phyloP scores from a whole-genome alignment of 2,113 vertebrate species.

The Onychostruthus taczanowskii region DNA sequence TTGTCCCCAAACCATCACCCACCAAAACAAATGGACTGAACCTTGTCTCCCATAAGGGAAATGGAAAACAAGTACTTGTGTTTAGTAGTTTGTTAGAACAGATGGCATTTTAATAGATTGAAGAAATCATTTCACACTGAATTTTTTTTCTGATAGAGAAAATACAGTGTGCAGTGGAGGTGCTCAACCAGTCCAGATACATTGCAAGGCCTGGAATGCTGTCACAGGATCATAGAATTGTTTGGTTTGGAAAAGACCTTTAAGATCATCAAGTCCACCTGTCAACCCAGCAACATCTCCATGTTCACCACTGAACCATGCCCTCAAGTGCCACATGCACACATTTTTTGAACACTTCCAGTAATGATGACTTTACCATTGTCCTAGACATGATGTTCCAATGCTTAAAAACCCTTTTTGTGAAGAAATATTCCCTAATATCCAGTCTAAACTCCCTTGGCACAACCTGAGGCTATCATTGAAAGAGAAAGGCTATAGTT shows the following conservation, averaged over 20 bases:
- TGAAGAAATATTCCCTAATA: not conserved
- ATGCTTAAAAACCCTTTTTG: not conserved
- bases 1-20: not conserved
- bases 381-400: not conserved
- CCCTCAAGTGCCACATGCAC: not conserved
- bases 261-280: not conserved
- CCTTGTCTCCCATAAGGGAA: not conserved
- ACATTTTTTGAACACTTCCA: not conserved
- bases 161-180: fast-evolving
- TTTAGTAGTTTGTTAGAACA: not conserved
- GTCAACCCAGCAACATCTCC: not conserved
- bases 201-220: not conserved
- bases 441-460: not conserved
- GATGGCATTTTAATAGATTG: not conserved
- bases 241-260: not conserved
- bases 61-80: not conserved
- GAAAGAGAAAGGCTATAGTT: not conserved
- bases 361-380: not conserved
- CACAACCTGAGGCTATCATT: not conserved
- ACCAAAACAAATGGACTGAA: not conserved
- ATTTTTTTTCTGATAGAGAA: not conserved
- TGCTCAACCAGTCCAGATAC: not conserved
- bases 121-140: not conserved
- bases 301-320: not conserved
- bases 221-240: not conserved